Conservation (phyloP, 2,113 vertebrate species). For the Pelodiscus sinensis region DNA sequence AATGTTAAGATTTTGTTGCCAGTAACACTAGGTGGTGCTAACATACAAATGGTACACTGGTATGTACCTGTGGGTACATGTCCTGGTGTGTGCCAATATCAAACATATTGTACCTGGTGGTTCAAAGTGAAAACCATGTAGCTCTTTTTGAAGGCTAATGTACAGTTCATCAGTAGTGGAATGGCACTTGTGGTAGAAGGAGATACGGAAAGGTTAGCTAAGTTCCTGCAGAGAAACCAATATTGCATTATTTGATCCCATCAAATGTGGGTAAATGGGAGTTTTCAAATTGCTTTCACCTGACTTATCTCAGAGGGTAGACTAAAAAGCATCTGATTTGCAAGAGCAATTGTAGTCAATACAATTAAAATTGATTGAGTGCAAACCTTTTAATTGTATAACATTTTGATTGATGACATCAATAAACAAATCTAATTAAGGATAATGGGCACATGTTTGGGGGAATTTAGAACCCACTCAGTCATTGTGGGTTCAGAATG, state of each 20-base stretch:
- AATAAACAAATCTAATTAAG: constrained; percentile 50
- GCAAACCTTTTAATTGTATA: constrained; percentile 67
- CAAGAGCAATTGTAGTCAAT: constrained; percentile 4
- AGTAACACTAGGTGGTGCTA: constrained; percentile 51
- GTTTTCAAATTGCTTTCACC: constrained; percentile 47
- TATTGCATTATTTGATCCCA: neutral
- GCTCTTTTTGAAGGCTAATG: neutral
- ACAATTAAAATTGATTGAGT: constrained; percentile 72
- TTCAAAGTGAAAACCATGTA: neutral
- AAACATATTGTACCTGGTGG: neutral
- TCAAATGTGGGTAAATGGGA: constrained; percentile 28
- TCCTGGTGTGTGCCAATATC: neutral
- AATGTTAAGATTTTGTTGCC: neutral
- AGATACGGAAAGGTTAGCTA: neutral
- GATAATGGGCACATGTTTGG: constrained; percentile 43
- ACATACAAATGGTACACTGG: neutral
- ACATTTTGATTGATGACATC: constrained; percentile 54
- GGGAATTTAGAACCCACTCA: constrained; percentile 18
- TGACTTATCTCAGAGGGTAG: constrained; percentile 5
- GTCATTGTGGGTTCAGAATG: constrained; percentile 35
- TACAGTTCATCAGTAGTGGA: neutral
- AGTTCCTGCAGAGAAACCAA: neutral
- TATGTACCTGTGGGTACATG: neutral
- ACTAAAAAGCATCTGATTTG: constrained; percentile 59
- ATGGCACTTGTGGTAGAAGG: neutral